phyloP scores from a whole-genome alignment of 2,797 vertebrate genomes.

The Pyrrhura leucotis region DNA sequence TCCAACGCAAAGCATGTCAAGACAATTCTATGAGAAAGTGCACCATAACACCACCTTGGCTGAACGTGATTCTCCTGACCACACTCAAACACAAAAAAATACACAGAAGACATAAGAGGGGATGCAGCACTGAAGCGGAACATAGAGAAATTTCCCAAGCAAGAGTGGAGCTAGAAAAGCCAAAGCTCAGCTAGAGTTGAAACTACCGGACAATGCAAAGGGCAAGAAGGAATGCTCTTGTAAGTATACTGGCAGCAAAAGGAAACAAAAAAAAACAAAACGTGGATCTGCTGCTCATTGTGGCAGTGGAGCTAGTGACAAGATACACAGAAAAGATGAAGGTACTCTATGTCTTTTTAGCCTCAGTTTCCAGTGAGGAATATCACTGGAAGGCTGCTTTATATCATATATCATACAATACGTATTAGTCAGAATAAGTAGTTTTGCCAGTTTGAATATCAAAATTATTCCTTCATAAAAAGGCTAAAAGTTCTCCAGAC shows the following conservation, averaged over 20 bases:
- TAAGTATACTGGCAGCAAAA: neutral
- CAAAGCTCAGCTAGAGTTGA: neutral
- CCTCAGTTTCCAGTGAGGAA: neutral
- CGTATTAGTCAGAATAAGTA: neutral
- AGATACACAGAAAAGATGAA: neutral
- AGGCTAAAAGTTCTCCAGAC: neutral
- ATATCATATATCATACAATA: neutral
- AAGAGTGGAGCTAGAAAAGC: neutral
- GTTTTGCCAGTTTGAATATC: neutral
- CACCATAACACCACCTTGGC: neutral
- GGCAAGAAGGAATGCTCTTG: neutral
- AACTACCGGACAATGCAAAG: neutral
- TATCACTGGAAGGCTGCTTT: neutral
- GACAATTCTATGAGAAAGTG: neutral
- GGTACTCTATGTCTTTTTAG: neutral
- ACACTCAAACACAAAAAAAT: neutral
- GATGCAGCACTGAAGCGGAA: neutral
- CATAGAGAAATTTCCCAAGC: neutral
- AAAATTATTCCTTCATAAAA: neutral
- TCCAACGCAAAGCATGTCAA: neutral
- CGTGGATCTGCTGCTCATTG: neutral
- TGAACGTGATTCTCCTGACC: neutral
- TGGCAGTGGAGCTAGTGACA: neutral
- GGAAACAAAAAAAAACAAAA: neutral
- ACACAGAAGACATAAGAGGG: neutral